Evolutionary conservation across 2,113 vertebrate genomes (phyloP), one percentile per base, ranked within the genome.

Genomic region (Thunnus maccoyii): DNA sequence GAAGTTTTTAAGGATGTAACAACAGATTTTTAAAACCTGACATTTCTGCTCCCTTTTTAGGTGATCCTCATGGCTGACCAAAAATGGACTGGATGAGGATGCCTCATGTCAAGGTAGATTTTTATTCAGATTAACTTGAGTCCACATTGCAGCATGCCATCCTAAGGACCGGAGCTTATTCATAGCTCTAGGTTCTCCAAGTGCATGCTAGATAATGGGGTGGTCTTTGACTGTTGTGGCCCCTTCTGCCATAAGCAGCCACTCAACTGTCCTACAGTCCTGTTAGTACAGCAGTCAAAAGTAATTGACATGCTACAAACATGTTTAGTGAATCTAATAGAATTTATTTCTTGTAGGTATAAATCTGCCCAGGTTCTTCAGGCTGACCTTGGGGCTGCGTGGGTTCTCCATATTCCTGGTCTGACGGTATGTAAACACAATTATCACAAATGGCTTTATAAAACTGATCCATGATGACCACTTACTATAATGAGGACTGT

Each of bases 221-320:
- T 76, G 93, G 95, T 91, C 94, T 96, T 96, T 96, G 95, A 94
- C 95, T 95, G 94, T 55, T 20, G 80, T 66, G 94, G 94, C 91
- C 74, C 1, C 11, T 15, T 54, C 3, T 96, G 92, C 90, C 93
- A 91, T 77, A 47, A 66, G 83, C 90, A 93, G 96, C 94, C 96
- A 96, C 95, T 96, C 95, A 44, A 61, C 96, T 95, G 89, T 95
- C 96, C 94, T 69, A 96, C 95, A 96, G 47, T 15, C 1, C 1
- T 6, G 5, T 32, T 22, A 8, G 36, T 41, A 41, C 9, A 41
- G 36, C 0, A 11, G 4, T 30, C 27, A 30, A 30, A 30, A 30
- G 27, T 30, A 22, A 22, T 22, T 22, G 22, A 22, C 22, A 22
- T 22, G 22, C 22, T 1, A 3, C 27, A 30, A 30, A 50, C 15